Evolutionary conservation across 2,797 vertebrate genomes (phyloP), one percentile per base, ranked within the genome.

Genomic region (Leptoclinus maculatus): DNA sequence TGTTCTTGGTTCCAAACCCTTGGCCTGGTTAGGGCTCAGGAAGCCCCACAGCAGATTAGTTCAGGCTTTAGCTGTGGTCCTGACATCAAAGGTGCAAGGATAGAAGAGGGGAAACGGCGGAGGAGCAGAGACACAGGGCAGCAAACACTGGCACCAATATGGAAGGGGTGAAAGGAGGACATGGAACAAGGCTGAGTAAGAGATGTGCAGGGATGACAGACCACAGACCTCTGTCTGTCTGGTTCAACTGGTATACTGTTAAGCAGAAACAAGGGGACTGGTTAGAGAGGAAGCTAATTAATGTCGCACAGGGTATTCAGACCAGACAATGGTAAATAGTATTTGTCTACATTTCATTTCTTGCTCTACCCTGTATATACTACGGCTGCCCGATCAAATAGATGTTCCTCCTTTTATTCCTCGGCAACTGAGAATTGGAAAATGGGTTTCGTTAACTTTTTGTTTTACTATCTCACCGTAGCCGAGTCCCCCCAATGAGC

Each of bases 11-110:
- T 86, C 80, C 82, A 86, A 86, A 73, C 69, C 68, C 76, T 71
- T 86, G 76, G 83, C 78, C 76, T 45, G 82, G 71, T 82, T 75
- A 62, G 74, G 66, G 76, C 77, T 82, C 74, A 69, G 84, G 74
- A 91, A 91, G 73, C 83, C 86, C 81, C 77, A 85, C 79, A 81
- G 88, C 80, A 85, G 89, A 92, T 94, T 91, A 92, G 73, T 83
- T 73, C 34, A 39, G 84, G 86, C 86, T 89, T 92, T 86, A 91
- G 88, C 86, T 74, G 70, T 91, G 86, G 84, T 88, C 80, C 70
- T 64, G 76, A 94, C 91, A 91, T 94, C 91, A 93, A 93, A 93
- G 87, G 90, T 89, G 76, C 67, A 78, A 74, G 59, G n/a, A 79
- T 78, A 77, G 77, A 87, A 66, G 58, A 73, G 80, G 78, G 68